Conservation (phyloP, 2,888 invertebrate genomes). For the Anarsia innoxiella region DNA sequence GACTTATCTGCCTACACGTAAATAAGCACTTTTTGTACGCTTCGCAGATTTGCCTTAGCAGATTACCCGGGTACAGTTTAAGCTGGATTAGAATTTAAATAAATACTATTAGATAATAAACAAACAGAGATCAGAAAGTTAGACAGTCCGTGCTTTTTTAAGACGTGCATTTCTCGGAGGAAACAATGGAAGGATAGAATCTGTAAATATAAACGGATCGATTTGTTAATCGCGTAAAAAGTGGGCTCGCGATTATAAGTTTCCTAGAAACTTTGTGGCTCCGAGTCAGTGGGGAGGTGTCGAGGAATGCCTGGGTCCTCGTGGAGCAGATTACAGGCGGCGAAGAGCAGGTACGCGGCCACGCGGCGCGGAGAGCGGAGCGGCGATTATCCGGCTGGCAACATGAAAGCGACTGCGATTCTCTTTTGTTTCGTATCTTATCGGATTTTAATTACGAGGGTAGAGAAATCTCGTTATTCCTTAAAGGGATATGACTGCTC, state of each 20-base stretch:
- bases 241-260: slow-evolving; percentile 38
- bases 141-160: slow-evolving; percentile 28
- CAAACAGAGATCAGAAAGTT: slow-evolving; percentile 52
- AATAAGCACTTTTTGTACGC: slow-evolving; percentile 47
- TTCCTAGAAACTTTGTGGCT: slow-evolving; percentile 46
- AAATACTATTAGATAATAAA: slow-evolving; percentile 68
- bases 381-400: slow-evolving; percentile 39
- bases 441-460: slow-evolving; percentile 72
- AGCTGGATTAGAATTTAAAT: slow-evolving; percentile 61
- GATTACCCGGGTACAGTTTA: slow-evolving; percentile 66
- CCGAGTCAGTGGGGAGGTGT: slow-evolving; percentile 14
- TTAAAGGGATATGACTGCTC: slow-evolving; percentile 66
- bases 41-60: slow-evolving; percentile 26
- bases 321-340: neutral
- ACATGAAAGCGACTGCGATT: slow-evolving; percentile 45
- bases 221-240: slow-evolving; percentile 58
- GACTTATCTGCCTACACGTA: slow-evolving; percentile 55
- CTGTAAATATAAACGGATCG: slow-evolving; percentile 58
- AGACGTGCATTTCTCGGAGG: slow-evolving; percentile 31
- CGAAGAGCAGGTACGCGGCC: slow-evolving; percentile 1
- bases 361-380: slow-evolving; percentile 24
- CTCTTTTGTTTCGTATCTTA: slow-evolving; percentile 71
- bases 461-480: slow-evolving; percentile 70
- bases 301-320: too few species aligned
- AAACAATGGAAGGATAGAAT: slow-evolving; percentile 50